Conservation (phyloP, 2,113 vertebrate genomes). For the Dasyornis broadbenti region DNA sequence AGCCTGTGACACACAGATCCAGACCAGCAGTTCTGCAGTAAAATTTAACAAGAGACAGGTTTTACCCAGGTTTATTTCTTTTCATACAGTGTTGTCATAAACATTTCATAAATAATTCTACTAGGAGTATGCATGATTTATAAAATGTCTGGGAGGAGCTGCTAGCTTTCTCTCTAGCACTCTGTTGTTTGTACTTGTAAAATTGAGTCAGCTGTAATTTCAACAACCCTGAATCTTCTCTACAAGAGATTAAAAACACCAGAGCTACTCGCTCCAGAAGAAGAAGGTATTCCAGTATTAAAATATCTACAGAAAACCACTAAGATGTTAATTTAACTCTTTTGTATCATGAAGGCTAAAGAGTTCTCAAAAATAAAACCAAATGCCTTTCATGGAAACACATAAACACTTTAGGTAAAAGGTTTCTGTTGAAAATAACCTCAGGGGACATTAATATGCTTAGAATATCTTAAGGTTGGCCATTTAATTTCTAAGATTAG, state of each 20-base stretch:
- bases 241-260: not conserved
- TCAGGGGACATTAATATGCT: not conserved
- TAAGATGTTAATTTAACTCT: not conserved
- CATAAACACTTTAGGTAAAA: not conserved
- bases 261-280: not conserved
- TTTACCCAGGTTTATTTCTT: slow-evolving; percentile 18
- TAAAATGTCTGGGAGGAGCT: slow-evolving; percentile 16
- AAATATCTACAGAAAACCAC: not conserved
- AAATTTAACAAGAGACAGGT: not conserved
- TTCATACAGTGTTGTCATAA: slow-evolving; percentile 23
- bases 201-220: slow-evolving; percentile 35
- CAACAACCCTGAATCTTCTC: slow-evolving; percentile 31
- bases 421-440: not conserved
- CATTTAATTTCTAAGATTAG: slow-evolving; percentile 7
- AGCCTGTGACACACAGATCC: not conserved
- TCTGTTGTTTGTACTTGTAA: slow-evolving; percentile 13
- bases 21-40: slow-evolving; percentile 16
- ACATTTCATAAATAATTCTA: slow-evolving; percentile 57
- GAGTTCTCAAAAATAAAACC: not conserved
- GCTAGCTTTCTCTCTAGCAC: slow-evolving; percentile 9
- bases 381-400: not conserved
- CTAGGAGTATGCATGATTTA: slow-evolving; percentile 48
- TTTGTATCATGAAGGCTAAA: not conserved
- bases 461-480: not conserved
- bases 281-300: not conserved